A percentile compares a stretch with the other conserved stretches of the same genome.
These are phyloP conservation scores for Knipowitschia caucasica DNA, from an alignment of 2,797 vertebrate species.

Conservation along the genomic window DNA sequence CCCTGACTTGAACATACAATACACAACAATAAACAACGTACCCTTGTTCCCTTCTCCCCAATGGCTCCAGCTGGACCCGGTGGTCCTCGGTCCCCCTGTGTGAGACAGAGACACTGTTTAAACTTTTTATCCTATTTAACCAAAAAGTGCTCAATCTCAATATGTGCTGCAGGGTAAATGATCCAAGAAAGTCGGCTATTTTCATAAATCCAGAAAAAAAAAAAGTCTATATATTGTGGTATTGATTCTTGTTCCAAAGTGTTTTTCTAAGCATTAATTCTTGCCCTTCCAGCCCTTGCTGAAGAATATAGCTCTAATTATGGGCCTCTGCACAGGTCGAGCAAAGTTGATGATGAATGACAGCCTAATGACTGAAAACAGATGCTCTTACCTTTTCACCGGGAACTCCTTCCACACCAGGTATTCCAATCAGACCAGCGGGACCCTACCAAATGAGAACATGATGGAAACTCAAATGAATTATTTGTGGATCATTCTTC, in stretches of 20 bases:
- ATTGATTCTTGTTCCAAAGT: not conserved
- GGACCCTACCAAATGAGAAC: conserved; percentile 74
- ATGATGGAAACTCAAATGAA: not conserved
- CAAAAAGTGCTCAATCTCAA: not conserved
- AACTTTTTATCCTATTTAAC: not conserved
- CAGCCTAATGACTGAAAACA: conserved; percentile 64
- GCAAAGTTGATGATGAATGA: conserved; percentile 59
- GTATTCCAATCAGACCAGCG: conserved; percentile 81
- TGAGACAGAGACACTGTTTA: conserved; percentile 23
- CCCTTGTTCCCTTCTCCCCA: conserved; percentile 87
- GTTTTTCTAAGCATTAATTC: conserved; percentile 38
- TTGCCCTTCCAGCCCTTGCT: conserved; percentile 30
- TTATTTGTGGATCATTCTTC: too few relatives aligned
- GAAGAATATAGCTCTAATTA: conserved; percentile 60
- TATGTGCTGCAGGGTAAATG: not conserved
- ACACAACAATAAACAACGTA: conserved; percentile 66
- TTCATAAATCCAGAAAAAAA: too few relatives aligned
- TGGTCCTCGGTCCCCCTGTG: conserved; percentile 89
- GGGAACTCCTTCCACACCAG: conserved; percentile 78
- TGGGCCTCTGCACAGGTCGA: conserved; percentile 46
- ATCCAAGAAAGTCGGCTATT: too few relatives aligned
- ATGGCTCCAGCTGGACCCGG: conserved; percentile 85
- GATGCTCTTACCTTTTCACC: conserved; percentile 88
- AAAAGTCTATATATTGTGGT: not conserved
- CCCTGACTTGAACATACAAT: not conserved